These are phyloP conservation scores for Hypomecis punctinalis DNA, from an alignment of 2,888 invertebrate species.

Conservation along the genomic window DNA sequence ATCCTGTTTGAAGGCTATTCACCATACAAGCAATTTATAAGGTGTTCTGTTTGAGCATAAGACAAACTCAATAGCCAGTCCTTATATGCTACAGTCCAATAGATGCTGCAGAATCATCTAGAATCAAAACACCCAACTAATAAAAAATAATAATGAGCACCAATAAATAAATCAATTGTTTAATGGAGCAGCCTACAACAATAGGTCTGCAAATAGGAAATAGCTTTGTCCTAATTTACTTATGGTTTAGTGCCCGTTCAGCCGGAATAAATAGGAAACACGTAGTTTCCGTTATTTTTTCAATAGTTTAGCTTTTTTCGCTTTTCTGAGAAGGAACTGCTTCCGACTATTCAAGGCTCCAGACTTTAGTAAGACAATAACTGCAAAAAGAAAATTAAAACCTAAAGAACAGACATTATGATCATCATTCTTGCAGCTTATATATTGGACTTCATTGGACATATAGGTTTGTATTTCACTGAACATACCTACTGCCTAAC, in stretches of 20 bases:
- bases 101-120: too few relatives aligned
- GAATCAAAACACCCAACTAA: not conserved
- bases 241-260: slow-evolving; percentile 18
- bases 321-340: slow-evolving; percentile 26
- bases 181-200: not conserved
- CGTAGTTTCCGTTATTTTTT: slow-evolving; percentile 25
- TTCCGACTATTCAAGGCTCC: slow-evolving; percentile 22
- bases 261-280: slow-evolving; percentile 31
- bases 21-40: too few relatives aligned
- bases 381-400: not conserved
- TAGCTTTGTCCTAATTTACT: slow-evolving; percentile 7
- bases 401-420: slow-evolving; percentile 3
- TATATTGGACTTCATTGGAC: too few relatives aligned
- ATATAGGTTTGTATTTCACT: too few relatives aligned
- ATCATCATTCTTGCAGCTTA: too few relatives aligned
- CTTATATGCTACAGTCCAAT: too few relatives aligned
- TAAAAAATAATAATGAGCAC: not conserved
- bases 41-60: too few relatives aligned
- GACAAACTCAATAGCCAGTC: too few relatives aligned
- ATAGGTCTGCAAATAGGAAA: slow-evolving; percentile 19
- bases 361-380: not conserved
- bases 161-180: not conserved
- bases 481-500: too few relatives aligned
- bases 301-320: slow-evolving; percentile 13
- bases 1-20: too few relatives aligned